A percentile compares a stretch with the other conserved stretches of the same genome.
These are phyloP conservation scores for Pangasius larnaudii DNA, from an alignment of 2,797 vertebrate species.

Conservation along the genomic window DNA sequence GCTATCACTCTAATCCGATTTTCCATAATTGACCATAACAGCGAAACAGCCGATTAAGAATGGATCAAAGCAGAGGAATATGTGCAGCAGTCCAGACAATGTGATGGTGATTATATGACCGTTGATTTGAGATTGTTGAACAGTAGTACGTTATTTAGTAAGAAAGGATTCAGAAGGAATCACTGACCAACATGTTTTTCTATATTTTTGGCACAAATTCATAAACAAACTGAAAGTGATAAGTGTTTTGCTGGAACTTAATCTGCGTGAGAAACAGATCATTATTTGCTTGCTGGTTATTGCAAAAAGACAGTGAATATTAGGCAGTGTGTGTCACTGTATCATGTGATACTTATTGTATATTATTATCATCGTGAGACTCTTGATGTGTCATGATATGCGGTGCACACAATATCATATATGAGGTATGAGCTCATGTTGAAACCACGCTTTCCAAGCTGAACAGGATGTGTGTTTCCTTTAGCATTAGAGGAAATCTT, in stretches of 20 bases:
- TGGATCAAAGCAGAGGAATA: neutral
- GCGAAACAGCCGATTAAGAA: slow-evolving; percentile 47
- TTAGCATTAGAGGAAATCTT: slow-evolving; percentile 2
- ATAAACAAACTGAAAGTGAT: neutral
- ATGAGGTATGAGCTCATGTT: neutral
- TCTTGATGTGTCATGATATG: too few relatives aligned
- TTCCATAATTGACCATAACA: slow-evolving; percentile 59
- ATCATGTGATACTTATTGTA: neutral
- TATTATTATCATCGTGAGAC: neutral
- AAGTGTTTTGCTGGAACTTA: neutral
- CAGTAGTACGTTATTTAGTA: neutral
- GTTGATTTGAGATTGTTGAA: neutral
- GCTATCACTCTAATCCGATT: neutral
- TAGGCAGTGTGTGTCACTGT: neutral
- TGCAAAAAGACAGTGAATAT: neutral
- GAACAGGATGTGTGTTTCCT: slow-evolving; percentile 17
- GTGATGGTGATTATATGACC: neutral
- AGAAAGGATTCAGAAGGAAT: neutral
- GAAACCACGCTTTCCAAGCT: neutral
- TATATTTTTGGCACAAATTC: neutral
- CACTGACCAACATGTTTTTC: neutral
- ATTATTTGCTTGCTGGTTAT: neutral
- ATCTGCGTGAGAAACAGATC: too few relatives aligned
- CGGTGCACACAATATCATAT: neutral
- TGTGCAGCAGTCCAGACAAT: neutral